Evolutionary conservation across 2,888 invertebrate species (phyloP), one percentile per base, ranked within the genome.

Genomic region (Leucozona laternaria): DNA sequence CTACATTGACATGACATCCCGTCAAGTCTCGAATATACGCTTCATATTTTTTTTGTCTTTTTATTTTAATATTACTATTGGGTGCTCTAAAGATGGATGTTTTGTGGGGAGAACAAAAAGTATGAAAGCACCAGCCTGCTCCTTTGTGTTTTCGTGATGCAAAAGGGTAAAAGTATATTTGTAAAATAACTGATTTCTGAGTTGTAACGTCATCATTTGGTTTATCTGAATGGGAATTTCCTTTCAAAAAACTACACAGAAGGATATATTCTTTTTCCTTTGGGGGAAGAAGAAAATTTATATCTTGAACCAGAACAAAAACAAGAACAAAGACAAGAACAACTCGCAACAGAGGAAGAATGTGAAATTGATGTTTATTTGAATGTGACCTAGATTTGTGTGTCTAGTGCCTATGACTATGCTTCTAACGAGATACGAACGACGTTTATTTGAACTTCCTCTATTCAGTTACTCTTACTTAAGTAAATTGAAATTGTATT

Each of bases 181-280:
- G 48, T 48, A 66, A 66, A 66, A 66, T 66, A 66, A 66, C 66
- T 48, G 66, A 66, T 48, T 66, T 66, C 31, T 48, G 28, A 66
- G 66, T 48, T 66, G 66, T 48, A 66, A 66, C 66, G 66, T 48
- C 64, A 64, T 64, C 66, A 66, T 66, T 66, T 48, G 34, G 66
- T 66, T 66, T 48, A 48, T 66, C 66, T 66, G 66, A 48, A 66
- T 66, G 20, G 31, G 34, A 45, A 28, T 48, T 48, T 66, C 31
- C 48, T 66, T 66, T 48, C 48, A 66, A 66, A 22, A 15, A 17
- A 17, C n/a, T 17, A 45, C 40, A 45, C 53, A 25, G n/a, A 60
- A 60, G 28, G 45, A 64, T 45, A 17, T 60, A n/a, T 25, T 60
- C 8, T 25, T 64, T 31, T 13, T 28, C 7, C 13, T 48, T 34